These are phyloP conservation scores for Drosophila siamana DNA, from an alignment of 2,888 invertebrate species.

Conservation along the genomic window DNA sequence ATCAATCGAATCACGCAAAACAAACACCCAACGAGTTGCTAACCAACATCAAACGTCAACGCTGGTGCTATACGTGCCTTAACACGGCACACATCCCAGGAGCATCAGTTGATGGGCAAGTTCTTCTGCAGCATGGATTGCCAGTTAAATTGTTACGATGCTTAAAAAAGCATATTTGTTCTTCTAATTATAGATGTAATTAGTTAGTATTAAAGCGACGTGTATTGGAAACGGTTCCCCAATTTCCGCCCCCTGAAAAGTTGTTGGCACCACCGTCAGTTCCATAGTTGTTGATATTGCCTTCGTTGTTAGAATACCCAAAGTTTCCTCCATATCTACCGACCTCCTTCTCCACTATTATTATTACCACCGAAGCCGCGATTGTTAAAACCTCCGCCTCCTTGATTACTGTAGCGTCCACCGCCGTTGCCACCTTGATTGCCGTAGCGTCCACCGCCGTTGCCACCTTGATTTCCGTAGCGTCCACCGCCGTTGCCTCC, in stretches of 20 bases:
- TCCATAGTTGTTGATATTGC: conserved; percentile 15
- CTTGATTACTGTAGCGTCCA: not conserved
- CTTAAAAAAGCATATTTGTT: too few relatives aligned
- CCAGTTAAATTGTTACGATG: conserved; percentile 23
- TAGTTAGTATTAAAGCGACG: conserved; percentile 13
- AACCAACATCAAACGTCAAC: conserved; percentile 54
- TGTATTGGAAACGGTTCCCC: conserved; percentile 24
- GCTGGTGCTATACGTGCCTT: conserved; percentile 67
- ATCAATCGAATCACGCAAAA: not conserved
- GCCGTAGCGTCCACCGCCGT: conserved; percentile 9
- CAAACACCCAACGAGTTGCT: conserved; percentile 10
- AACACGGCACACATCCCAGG: conserved; percentile 52
- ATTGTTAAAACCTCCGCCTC: not conserved
- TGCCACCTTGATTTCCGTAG: conserved; percentile 44
- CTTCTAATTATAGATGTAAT: too few relatives aligned
- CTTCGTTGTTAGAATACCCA: not conserved
- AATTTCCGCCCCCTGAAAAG: conserved; percentile 7
- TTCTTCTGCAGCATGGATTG: conserved; percentile 55
- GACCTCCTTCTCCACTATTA: not conserved
- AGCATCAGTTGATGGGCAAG: not conserved
- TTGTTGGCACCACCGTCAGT: not conserved
- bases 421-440: conserved; percentile 1
- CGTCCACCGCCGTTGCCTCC: conserved; percentile 54
- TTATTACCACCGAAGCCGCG: conserved; percentile 8
- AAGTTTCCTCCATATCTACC: conserved; percentile 1